Evolutionary conservation across 2,113 vertebrate species (phyloP), one percentile per base, ranked within the genome.

Genomic region (Notarius quadriscutis): DNA sequence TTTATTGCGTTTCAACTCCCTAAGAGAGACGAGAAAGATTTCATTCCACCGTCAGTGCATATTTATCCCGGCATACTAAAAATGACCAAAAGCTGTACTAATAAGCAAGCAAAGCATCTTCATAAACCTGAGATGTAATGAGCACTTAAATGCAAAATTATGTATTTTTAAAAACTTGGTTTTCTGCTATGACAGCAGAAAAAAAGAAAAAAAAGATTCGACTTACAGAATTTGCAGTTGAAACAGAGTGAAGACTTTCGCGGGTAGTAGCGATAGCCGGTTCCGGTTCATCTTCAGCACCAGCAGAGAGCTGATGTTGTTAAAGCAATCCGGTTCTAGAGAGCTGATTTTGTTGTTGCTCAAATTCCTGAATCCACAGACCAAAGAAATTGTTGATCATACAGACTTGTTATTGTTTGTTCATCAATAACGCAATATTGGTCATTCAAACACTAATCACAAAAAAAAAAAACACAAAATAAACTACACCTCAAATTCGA

Each of bases 171-270:
- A 69, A 7, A 20, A 11, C 25, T 69, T 18, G 58, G 11, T 48
- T 58, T 71, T 6, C 58, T 17, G 11, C n/a, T 4, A 53, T n/a
- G n/a, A 71, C 27, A n/a, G 51, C 20, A 30, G 5, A 69, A 27
- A 5, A 71, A 27, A 30, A 30, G 1, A 55, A 3, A 86, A 67
- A 9, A 78, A 4, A 1, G 30, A 53, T 2, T 57, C 14, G 85
- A 97, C 98, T 97, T 92, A 99, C 98, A 99, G 95, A 91, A 97
- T 96, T 57, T 99, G 97, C 85, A 99, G 96, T 6, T 97, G 96
- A 91, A 96, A 96, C 69, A 99, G 93, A 79, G 93, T 97, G 95
- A 99, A 98, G 92, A 97, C 96, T 95, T 98, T 99, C 63, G 96
- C 94, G 15, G 97, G 96, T 90, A 99, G 96, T 89, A 93, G 83